phyloP scores from a whole-genome alignment of 2,888 invertebrate species.

The Drosophila monieri region DNA sequence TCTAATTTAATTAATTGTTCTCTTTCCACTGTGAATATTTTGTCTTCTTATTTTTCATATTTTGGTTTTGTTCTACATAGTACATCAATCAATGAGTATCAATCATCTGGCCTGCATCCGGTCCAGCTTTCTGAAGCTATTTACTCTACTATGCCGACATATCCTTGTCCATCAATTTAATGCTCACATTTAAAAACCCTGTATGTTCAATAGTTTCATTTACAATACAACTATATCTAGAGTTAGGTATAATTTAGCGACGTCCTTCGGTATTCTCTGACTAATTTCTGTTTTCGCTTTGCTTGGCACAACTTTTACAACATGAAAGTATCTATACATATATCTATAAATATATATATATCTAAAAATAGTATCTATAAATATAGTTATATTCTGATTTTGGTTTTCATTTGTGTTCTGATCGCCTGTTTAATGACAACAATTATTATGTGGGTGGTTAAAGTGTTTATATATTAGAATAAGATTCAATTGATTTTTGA shows the following conservation, averaged over 20 bases:
- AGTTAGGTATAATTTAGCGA: conserved; percentile 50
- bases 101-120: conserved; percentile 47
- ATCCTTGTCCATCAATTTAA: conserved; percentile 53
- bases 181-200: conserved; percentile 80
- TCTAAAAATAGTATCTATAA: no score
- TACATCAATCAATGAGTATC: conserved; percentile 36
- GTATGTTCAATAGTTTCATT: conserved; percentile 75
- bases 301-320: conserved; percentile 57
- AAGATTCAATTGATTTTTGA: conserved; percentile 61
- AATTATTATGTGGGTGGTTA: conserved; percentile 60
- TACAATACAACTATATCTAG: conserved; percentile 49
- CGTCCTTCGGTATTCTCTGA: conserved; percentile 31
- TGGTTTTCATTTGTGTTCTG: conserved; percentile 27
- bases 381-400: conserved; percentile 20
- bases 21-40: conserved; percentile 14
- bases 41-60: neutral
- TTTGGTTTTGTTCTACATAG: conserved; percentile 14
- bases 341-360: no score
- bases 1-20: conserved; percentile 24
- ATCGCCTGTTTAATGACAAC: conserved; percentile 51
- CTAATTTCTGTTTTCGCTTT: conserved; percentile 37
- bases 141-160: conserved; percentile 32
- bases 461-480: conserved; percentile 37
- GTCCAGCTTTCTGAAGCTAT: neutral
- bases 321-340: conserved; percentile 46